Conservation (phyloP, 2,797 vertebrate species). For the Diplodus puntazzo region DNA sequence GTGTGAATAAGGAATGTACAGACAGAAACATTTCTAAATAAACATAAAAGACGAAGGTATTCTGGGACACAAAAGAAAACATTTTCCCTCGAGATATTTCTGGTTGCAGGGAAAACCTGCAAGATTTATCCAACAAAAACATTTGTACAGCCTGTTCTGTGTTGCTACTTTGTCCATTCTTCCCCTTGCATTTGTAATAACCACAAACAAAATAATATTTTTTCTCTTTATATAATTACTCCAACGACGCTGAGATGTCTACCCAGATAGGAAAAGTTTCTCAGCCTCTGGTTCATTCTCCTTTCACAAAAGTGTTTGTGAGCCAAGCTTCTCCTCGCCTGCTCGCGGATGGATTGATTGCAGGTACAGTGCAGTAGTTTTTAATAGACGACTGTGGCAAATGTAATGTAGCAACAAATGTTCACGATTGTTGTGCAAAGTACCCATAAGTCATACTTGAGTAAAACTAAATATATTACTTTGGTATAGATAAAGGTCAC, state of each 20-base stretch:
- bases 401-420: background rate
- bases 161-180: constrained; percentile 18
- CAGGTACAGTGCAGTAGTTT: background rate
- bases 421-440: too few relatives aligned
- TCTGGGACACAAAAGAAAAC: background rate
- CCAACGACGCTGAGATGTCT: background rate
- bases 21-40: background rate
- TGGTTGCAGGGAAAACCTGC: background rate
- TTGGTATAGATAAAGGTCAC: too few relatives aligned
- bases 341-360: background rate
- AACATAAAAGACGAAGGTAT: background rate
- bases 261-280: background rate
- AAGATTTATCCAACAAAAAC: constrained; percentile 33
- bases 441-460: too few relatives aligned
- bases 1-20: background rate
- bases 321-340: background rate
- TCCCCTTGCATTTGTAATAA: background rate
- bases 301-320: background rate
- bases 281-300: background rate
- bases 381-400: background rate
- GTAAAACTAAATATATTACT: too few relatives aligned
- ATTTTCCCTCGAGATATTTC: background rate
- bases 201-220: background rate
- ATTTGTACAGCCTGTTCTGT: constrained; percentile 18
- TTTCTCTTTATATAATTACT: background rate